Conservation (phyloP, 2,113 vertebrate genomes). For the Peromyscus maniculatus region DNA sequence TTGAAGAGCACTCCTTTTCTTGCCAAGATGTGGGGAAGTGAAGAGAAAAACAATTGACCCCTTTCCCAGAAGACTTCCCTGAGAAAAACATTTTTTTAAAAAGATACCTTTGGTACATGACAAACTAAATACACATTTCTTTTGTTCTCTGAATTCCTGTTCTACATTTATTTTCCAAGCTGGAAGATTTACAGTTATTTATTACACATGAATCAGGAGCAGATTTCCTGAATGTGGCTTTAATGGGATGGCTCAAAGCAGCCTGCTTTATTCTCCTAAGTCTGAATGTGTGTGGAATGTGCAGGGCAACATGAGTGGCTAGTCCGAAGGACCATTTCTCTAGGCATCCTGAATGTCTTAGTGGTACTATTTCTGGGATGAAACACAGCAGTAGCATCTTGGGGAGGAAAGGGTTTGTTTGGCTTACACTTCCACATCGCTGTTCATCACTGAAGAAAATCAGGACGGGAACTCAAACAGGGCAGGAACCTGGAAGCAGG, state of each 20-base stretch:
- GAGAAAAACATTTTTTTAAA: conserved; percentile 26
- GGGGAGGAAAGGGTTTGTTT: not conserved
- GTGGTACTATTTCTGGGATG: no score
- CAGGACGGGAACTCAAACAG: not conserved
- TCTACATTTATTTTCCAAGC: conserved; percentile 49
- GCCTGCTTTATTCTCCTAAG: not conserved
- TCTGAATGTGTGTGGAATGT: not conserved
- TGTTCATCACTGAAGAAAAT: not conserved
- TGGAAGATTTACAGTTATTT: conserved; percentile 49
- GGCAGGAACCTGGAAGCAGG: not conserved
- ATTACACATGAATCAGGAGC: not conserved
- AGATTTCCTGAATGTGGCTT: conserved; percentile 41
- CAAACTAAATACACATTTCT: conserved; percentile 58
- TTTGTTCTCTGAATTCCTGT: conserved; percentile 59
- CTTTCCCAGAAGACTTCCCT: conserved; percentile 64
- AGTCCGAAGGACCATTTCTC: not conserved
- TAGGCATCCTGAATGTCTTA: not conserved
- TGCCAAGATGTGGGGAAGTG: conserved; percentile 34
- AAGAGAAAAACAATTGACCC: conserved; percentile 54
- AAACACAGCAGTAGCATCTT: not conserved
- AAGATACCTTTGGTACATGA: conserved; percentile 10
- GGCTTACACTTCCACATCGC: not conserved
- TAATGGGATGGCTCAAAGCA: conserved; percentile 5
- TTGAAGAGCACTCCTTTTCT: conserved; percentile 14
- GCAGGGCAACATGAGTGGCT: not conserved